phyloP scores from a whole-genome alignment of 2,113 vertebrate species.

The Mugil cephalus region DNA sequence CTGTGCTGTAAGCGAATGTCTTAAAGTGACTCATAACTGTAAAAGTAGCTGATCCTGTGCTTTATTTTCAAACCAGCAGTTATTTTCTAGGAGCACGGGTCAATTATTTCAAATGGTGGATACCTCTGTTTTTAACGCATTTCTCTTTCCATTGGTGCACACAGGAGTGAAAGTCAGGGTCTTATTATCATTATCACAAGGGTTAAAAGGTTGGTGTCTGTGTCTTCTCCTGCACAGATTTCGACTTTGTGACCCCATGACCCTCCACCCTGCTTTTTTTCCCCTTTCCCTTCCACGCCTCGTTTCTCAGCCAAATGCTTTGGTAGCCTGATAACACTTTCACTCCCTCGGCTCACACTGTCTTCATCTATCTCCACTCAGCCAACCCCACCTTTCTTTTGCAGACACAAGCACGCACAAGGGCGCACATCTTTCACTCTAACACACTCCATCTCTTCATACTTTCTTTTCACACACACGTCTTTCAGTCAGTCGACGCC shows the following conservation, averaged over 20 bases:
- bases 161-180: conserved; percentile 56
- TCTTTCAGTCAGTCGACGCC: conserved; percentile 9
- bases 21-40: conserved; percentile 52
- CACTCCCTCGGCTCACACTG: conserved; percentile 51
- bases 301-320: conserved; percentile 64
- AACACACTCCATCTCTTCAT: conserved; percentile 6
- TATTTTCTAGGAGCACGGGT: conserved; percentile 45
- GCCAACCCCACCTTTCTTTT: conserved; percentile 32
- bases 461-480: neutral
- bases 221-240: conserved; percentile 71
- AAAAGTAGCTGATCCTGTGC: conserved; percentile 41
- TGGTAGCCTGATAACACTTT: conserved; percentile 64
- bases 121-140: conserved; percentile 28
- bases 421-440: conserved; percentile 7
- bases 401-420: neutral
- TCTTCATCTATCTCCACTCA: conserved; percentile 52
- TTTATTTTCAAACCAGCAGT: conserved; percentile 23
- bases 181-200: conserved; percentile 66
- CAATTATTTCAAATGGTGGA: conserved; percentile 56
- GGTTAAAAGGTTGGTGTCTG: conserved; percentile 75
- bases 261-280: conserved; percentile 43
- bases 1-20: conserved; percentile 31
- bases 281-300: conserved; percentile 53
- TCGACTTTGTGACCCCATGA: conserved; percentile 51
- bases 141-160: conserved; percentile 41